These are phyloP conservation scores for Rhynchomys soricoides DNA, from an alignment of 2,113 vertebrate genomes.

Conservation along the genomic window DNA sequence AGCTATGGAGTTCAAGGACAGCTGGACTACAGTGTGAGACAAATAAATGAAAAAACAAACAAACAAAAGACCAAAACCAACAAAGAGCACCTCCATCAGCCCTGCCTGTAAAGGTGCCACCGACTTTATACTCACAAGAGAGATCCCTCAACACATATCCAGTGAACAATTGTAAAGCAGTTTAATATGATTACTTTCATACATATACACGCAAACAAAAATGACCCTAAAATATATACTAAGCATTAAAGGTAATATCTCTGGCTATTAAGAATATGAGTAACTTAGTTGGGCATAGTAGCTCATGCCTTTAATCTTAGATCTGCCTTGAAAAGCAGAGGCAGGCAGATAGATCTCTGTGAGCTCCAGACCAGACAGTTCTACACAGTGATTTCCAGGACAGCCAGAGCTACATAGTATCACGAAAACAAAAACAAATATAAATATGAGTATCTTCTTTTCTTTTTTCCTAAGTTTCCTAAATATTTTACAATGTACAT, in stretches of 20 bases:
- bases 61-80: not conserved
- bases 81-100: not conserved
- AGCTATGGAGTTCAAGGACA: not conserved
- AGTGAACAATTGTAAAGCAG: conserved; percentile 38
- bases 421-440: not conserved
- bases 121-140: conserved; percentile 5
- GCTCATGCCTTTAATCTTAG: not conserved
- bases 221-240: not conserved
- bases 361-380: not conserved
- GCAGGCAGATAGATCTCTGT: not conserved
- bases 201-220: not conserved
- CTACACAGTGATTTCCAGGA: not conserved
- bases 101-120: not conserved
- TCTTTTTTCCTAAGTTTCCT: conserved; percentile 56
- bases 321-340: not conserved
- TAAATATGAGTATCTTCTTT: not conserved
- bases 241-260: conserved; percentile 11
- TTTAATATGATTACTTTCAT: not conserved
- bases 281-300: not conserved
- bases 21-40: not conserved
- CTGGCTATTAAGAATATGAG: conserved; percentile 6
- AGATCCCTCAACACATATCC: not conserved
- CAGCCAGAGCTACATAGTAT: not conserved
- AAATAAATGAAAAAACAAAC: not conserved
- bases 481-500: conserved; percentile 59